Evolutionary conservation across 2,888 invertebrate genomes (phyloP).

Genomic region (Stenchaetothrips biformis): DNA sequence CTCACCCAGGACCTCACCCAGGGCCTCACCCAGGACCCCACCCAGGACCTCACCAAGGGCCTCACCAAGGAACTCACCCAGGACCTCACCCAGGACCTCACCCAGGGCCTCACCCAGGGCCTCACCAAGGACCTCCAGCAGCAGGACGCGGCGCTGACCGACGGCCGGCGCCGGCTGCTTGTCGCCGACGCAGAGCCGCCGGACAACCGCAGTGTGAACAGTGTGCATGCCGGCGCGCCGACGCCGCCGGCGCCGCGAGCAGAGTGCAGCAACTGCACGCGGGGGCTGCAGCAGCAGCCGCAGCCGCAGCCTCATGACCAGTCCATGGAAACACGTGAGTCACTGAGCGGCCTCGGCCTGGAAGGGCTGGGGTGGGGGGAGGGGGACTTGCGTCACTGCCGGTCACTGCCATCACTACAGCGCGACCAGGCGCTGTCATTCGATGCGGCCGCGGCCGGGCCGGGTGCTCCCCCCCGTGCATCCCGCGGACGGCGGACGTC

Average conservation of each 20-base stretch:
- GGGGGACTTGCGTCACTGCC: no score
- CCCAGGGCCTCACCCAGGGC: background rate
- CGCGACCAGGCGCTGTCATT: no score
- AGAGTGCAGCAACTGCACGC: background rate
- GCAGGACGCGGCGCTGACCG: background rate
- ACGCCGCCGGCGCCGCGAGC: background rate
- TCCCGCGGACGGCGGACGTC: background rate
- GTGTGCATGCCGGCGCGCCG: background rate
- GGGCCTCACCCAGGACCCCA: background rate
- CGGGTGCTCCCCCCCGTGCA: no score
- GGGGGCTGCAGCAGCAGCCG: background rate
- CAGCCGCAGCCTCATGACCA: conserved; percentile 1
- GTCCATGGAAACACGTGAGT: conserved; percentile 12
- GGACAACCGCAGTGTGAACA: background rate
- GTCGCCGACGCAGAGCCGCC: background rate
- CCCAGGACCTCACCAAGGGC: no score
- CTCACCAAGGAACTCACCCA: background rate
- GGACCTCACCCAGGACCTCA: background rate
- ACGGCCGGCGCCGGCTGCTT: background rate
- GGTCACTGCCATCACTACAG: no score
- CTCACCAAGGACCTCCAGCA: background rate
- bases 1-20: background rate
- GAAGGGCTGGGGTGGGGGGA: no score
- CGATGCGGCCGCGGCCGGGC: no score
- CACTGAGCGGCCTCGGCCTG: no score